phyloP scores from a whole-genome alignment of 1,140 invertebrate species.

The Heliconius nattereri region DNA sequence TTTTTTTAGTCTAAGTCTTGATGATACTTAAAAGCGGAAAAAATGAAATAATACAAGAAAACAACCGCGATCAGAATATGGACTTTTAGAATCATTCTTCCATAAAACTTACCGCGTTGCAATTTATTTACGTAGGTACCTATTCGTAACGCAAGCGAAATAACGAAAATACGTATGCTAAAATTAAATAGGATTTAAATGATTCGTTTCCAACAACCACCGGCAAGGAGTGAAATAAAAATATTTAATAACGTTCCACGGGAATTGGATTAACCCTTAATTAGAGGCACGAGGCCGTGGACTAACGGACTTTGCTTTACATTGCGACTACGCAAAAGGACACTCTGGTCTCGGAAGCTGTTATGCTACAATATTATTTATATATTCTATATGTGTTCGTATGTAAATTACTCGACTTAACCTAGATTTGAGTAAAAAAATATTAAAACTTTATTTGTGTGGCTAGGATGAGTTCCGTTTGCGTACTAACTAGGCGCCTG shows the following conservation, averaged over 20 bases:
- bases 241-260: conserved; percentile 13
- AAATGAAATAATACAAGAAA: no score
- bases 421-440: background rate
- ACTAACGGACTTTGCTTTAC: conserved; percentile 4
- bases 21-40: no score
- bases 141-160: background rate
- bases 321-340: conserved; percentile 3
- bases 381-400: background rate
- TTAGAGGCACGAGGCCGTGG: conserved; percentile 10
- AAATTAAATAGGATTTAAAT: background rate
- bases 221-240: conserved; percentile 6
- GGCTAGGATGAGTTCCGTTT: background rate
- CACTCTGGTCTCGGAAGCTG: background rate
- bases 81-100: background rate
- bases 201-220: background rate
- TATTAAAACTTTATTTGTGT: background rate
- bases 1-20: no score
- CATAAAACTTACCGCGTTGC: background rate
- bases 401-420: conserved; percentile 6
- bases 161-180: background rate
- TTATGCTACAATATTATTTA: conserved; percentile 13
- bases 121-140: background rate
- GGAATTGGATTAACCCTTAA: conserved; percentile 13
- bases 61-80: background rate
- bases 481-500: background rate